phyloP scores from a whole-genome alignment of 1,140 invertebrate species.

The Megalopta genalis region DNA sequence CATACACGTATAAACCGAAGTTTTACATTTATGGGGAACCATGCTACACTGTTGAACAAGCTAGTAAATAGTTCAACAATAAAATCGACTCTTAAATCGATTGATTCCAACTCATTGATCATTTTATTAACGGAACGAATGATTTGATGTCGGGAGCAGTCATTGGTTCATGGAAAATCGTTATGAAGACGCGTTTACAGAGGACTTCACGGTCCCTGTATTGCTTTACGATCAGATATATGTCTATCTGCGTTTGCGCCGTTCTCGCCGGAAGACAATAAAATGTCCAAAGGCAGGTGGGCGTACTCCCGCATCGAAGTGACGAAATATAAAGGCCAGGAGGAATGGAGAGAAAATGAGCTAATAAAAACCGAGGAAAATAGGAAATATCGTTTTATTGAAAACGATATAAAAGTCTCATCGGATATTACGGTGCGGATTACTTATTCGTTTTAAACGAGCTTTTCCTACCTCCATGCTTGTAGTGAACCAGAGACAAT shows the following conservation, averaged over 20 bases:
- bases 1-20: no score
- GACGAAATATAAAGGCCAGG: not conserved
- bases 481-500: no score
- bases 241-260: slow-evolving; percentile 7
- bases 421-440: not conserved
- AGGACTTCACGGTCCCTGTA: slow-evolving; percentile 17
- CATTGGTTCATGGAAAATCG: not conserved
- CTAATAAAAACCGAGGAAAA: not conserved
- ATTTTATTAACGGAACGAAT: not conserved
- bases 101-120: no score
- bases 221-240: slow-evolving; percentile 40
- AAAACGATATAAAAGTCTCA: no score
- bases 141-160: not conserved
- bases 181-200: not conserved
- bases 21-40: no score
- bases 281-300: not conserved
- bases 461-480: no score
- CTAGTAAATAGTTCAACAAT: no score
- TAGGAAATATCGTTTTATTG: not conserved
- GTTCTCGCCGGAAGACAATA: not conserved
- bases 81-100: no score
- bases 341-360: not conserved
- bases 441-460: not conserved
- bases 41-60: no score
- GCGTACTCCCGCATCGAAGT: no score